A percentile compares a stretch with the other conserved stretches of the same genome.
Conservation (phyloP, 2,888 invertebrate genomes). For the Pyrrhosoma nymphula region DNA sequence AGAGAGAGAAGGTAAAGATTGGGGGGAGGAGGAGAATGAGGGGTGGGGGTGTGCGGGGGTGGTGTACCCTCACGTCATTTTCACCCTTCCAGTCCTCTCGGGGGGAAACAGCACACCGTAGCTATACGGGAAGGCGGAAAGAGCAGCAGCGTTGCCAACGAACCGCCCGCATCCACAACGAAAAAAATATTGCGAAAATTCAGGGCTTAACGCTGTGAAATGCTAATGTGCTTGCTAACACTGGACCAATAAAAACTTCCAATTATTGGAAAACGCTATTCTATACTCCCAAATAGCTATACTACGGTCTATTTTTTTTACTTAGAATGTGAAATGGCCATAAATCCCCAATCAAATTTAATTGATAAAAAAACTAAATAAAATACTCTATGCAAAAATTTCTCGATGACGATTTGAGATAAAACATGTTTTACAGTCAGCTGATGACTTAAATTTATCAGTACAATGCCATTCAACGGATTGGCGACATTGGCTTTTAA, state of each 20-base stretch:
- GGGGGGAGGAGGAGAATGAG: not conserved
- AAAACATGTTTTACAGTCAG: too few relatives aligned
- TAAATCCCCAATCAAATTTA: too few relatives aligned
- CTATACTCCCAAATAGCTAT: too few relatives aligned
- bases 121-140: not conserved
- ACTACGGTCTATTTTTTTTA: too few relatives aligned
- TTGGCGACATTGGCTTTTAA: too few relatives aligned
- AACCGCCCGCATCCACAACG: not conserved
- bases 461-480: too few relatives aligned
- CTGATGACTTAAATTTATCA: too few relatives aligned
- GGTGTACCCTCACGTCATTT: not conserved
- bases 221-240: not conserved
- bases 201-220: not conserved
- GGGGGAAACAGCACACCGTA: not conserved
- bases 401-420: too few relatives aligned
- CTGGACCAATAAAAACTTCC: not conserved
- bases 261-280: too few relatives aligned
- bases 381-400: too few relatives aligned
- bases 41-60: not conserved
- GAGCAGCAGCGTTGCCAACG: not conserved
- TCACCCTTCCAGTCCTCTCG: not conserved
- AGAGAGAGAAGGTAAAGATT: not conserved
- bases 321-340: too few relatives aligned
- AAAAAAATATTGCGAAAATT: not conserved
- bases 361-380: too few relatives aligned